These are phyloP conservation scores for Eurosta solidaginis DNA, from an alignment of 1,140 invertebrate genomes.

Conservation along the genomic window DNA sequence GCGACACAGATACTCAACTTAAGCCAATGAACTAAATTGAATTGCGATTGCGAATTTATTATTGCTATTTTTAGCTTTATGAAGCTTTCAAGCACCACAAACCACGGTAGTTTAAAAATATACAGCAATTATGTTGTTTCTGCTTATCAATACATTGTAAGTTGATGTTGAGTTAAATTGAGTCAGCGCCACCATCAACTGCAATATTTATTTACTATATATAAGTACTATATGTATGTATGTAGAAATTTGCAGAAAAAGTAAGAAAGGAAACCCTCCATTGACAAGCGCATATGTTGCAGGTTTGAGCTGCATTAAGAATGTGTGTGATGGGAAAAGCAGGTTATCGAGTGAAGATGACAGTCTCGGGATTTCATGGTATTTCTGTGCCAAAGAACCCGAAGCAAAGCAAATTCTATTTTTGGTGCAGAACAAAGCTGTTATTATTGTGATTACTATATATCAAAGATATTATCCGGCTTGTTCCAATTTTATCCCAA, in stretches of 20 bases:
- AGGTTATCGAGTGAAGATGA: background rate
- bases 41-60: slow-evolving; percentile 21
- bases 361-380: background rate
- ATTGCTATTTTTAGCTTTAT: slow-evolving; percentile 1
- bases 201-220: too few relatives aligned
- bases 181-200: background rate
- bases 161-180: background rate
- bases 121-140: background rate
- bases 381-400: too few relatives aligned
- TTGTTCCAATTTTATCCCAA: too few relatives aligned
- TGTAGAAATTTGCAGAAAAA: background rate
- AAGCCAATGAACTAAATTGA: slow-evolving; percentile 27
- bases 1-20: slow-evolving; percentile 25
- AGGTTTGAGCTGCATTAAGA: background rate
- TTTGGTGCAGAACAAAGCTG: too few relatives aligned
- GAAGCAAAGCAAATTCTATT: too few relatives aligned
- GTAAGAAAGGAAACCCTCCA: background rate
- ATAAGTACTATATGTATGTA: too few relatives aligned
- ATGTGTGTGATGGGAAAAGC: background rate
- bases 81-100: background rate
- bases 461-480: too few relatives aligned
- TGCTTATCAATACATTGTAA: background rate
- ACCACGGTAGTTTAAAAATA: background rate
- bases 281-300: background rate
- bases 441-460: too few relatives aligned